These are phyloP conservation scores for Heliconius cydno DNA, from an alignment of 2,888 invertebrate genomes.

Conservation along the genomic window DNA sequence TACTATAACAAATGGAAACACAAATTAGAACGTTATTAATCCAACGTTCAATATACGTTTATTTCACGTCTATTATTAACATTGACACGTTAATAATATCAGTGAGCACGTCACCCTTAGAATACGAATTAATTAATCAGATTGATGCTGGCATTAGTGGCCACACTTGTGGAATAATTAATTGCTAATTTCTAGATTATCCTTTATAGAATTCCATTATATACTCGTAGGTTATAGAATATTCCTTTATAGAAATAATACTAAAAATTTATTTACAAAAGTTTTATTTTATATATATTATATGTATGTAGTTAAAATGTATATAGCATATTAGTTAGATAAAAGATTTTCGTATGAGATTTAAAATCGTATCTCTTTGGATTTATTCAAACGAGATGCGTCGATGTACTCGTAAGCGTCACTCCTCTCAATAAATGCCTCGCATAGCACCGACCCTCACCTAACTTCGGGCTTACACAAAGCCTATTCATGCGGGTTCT, in stretches of 20 bases:
- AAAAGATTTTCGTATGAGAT: slow-evolving; percentile 18
- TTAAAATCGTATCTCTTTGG: slow-evolving; percentile 16
- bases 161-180: slow-evolving; percentile 22
- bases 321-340: neutral
- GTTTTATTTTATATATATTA: neutral
- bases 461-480: slow-evolving; percentile 48
- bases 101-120: slow-evolving; percentile 9
- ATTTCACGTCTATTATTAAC: slow-evolving; percentile 16
- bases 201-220: neutral
- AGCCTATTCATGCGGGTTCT: slow-evolving; percentile 51
- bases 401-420: slow-evolving; percentile 49
- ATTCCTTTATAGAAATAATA: neutral
- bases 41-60: neutral
- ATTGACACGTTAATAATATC: slow-evolving; percentile 26
- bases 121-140: slow-evolving; percentile 21
- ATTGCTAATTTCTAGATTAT: slow-evolving; percentile 21
- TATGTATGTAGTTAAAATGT: no score
- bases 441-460: slow-evolving; percentile 30
- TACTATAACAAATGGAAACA: neutral
- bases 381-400: slow-evolving; percentile 44
- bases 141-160: slow-evolving; percentile 8
- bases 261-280: neutral
- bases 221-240: no score
- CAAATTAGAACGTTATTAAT: slow-evolving; percentile 29
- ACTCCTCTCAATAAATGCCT: slow-evolving; percentile 44